These are phyloP conservation scores for Ceramica pisi DNA, from an alignment of 2,888 invertebrate genomes.

Conservation along the genomic window DNA sequence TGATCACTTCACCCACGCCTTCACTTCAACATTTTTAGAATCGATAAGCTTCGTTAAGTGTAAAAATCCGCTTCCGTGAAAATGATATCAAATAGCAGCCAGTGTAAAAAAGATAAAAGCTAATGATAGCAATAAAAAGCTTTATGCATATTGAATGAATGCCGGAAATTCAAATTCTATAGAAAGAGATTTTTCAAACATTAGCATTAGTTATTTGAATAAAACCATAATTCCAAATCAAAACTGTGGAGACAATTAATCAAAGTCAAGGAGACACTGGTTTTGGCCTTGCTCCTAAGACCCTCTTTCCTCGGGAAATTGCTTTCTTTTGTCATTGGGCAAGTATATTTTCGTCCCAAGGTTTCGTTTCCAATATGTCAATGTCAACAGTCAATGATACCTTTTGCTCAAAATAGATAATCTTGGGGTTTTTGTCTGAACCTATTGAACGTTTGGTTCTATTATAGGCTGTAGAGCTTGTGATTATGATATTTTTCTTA, in stretches of 20 bases:
- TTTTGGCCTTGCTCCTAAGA: conserved; percentile 30
- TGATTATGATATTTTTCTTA: not conserved
- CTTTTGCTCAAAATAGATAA: conserved; percentile 2
- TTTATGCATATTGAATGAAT: not conserved
- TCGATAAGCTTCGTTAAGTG: too few species aligned
- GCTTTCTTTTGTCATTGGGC: conserved; percentile 25
- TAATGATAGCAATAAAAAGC: not conserved
- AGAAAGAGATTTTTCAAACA: not conserved
- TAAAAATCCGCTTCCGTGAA: not conserved
- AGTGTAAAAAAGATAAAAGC: not conserved
- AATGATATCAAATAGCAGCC: too few species aligned
- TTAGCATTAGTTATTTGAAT: not conserved
- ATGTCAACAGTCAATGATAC: conserved; percentile 15
- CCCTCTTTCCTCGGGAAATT: conserved; percentile 11
- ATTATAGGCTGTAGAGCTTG: not conserved
- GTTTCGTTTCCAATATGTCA: conserved; percentile 35
- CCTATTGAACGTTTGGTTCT: conserved; percentile 20
- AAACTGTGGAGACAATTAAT: conserved; percentile 11
- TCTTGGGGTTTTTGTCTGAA: conserved; percentile 33
- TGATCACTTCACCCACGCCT: too few species aligned
- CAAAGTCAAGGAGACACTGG: conserved; percentile 27
- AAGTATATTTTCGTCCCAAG: conserved; percentile 30
- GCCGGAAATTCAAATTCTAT: conserved; percentile 1
- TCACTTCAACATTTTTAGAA: too few species aligned
- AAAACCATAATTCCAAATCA: conserved; percentile 24